Base-by-base conservation (phyloP, 2,888 invertebrate species). In the Scaptomyza parva region DNA sequence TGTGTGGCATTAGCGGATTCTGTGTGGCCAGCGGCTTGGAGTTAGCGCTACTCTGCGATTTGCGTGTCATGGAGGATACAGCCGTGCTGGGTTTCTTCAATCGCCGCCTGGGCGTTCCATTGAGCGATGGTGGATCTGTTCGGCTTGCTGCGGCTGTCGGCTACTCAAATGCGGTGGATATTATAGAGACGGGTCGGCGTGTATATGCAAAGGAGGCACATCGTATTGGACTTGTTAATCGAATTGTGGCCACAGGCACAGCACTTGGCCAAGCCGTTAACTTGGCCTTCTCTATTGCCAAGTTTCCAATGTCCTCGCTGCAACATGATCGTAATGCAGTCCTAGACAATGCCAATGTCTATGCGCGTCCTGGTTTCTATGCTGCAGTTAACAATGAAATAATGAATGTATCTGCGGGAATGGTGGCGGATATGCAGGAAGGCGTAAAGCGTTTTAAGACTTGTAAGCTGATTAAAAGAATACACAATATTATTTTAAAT, bases 11-110 rank as follows among this genome's bases (percentile, higher is more conserved):
- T 1, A 95, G 94, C 79, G 99, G 99, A 0, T 97, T 95, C 90
- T 96, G 97, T 11, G 96, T 98, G 1, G 98, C 97, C 0, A 96
- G 95, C 69, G 99, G 98, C 0, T 93, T 99, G 59, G 98, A 99
- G 91, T 92, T 99, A 63, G 96, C 98, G 0, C 91, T 98, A 4
- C 94, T 97, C 91, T 98, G 98, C 92, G 99, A 99, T 90, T 91
- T 98, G 18, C 93, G 98, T 30, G 94, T 99, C 0, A 94, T 97
- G 82, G 98, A 99, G 89, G 96, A 97, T 37, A 95, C 95, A 0
- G 96, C 98, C 0, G 92, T 96, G 3, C 47, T 92, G 62, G 98
- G 98, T 12, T 96, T 96, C 68, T 95, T 96, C 67, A 96, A 96
- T 69, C 93, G 98, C 70, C 93, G 97, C 86, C 96, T 97, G 92